Evolutionary conservation across 1,140 invertebrate species (phyloP).

Genomic region (Zaprionus ornatus): DNA sequence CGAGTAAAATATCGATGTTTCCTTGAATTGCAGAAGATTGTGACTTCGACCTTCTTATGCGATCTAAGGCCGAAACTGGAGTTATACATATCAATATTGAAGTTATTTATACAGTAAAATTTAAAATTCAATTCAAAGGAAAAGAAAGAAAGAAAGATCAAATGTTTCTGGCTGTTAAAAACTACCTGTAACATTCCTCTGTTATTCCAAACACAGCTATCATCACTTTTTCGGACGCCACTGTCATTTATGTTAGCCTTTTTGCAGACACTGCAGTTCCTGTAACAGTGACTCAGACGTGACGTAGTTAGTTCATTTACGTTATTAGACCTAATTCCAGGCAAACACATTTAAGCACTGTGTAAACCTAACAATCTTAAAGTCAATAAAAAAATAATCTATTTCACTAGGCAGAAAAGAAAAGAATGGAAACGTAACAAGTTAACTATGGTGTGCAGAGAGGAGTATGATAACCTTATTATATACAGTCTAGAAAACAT

Average conservation of each 20-base stretch:
- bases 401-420: not conserved
- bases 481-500: no score
- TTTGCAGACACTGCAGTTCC: not conserved
- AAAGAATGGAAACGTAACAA: not conserved
- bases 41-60: no score
- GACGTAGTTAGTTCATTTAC: not conserved
- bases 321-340: not conserved
- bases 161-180: not conserved
- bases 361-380: not conserved
- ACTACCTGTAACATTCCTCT: no score
- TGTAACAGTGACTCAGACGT: not conserved
- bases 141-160: not conserved
- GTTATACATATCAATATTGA: no score
- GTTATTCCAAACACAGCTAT: not conserved
- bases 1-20: no score
- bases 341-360: not conserved
- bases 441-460: no score
- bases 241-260: not conserved
- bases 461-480: no score
- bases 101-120: no score
- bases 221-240: not conserved
- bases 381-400: not conserved
- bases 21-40: no score
- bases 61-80: no score
- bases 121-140: no score